phyloP scores from a whole-genome alignment of 2,888 invertebrate genomes.

The Dione vanillae region DNA sequence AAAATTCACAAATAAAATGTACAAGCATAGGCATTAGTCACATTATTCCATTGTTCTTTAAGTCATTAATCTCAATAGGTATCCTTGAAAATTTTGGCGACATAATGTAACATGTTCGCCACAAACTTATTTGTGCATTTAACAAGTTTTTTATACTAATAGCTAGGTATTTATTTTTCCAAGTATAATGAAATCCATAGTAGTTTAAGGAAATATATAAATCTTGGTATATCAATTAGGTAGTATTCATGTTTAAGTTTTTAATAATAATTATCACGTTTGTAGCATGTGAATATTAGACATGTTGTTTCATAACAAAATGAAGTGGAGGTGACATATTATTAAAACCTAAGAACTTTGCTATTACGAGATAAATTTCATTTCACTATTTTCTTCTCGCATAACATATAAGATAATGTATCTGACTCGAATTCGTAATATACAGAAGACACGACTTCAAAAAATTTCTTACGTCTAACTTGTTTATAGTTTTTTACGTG shows the following conservation, averaged over 20 bases:
- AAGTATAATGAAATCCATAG: no score
- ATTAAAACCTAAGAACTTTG: background rate
- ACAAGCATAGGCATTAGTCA: conserved; percentile 27
- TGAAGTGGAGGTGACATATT: background rate
- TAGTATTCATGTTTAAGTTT: no score
- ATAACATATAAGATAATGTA: background rate
- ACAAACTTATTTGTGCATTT: background rate
- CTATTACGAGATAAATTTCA: background rate
- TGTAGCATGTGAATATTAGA: no score
- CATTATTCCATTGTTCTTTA: conserved; percentile 38
- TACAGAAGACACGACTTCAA: conserved; percentile 6
- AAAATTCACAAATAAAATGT: conserved; percentile 27
- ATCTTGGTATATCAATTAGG: no score
- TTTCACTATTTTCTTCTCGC: background rate
- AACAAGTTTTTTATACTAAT: no score
- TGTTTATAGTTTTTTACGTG: background rate
- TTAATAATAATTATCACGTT: no score
- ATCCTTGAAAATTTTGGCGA: conserved; percentile 20
- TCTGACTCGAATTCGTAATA: conserved; percentile 3
- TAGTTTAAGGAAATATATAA: no score
- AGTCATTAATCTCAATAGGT: conserved; percentile 30
- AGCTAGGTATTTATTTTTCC: no score
- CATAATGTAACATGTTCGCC: background rate
- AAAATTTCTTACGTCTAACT: background rate
- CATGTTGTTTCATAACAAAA: no score